Conservation (phyloP, 2,113 vertebrate species). For the Phycodurus eques region DNA sequence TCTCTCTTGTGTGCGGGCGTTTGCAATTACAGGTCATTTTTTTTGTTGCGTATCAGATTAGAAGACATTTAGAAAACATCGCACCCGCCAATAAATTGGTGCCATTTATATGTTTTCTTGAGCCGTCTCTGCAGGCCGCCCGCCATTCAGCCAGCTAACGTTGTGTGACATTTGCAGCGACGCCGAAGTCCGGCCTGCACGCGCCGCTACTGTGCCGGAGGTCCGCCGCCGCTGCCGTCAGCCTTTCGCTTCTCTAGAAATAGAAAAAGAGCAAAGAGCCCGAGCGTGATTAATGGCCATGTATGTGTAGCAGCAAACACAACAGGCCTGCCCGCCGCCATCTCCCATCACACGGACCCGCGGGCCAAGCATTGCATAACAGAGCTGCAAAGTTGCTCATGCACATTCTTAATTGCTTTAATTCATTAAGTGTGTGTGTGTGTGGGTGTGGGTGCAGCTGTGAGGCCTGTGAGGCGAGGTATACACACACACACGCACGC, state of each 20-base stretch:
- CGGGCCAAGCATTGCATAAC: conserved; percentile 60
- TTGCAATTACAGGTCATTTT: conserved; percentile 1
- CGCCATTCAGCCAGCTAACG: conserved; percentile 51
- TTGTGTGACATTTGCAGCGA: conserved; percentile 64
- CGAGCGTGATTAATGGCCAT: conserved; percentile 65
- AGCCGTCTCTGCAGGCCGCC: conserved; percentile 41
- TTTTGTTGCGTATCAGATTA: conserved; percentile 12
- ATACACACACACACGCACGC: background rate
- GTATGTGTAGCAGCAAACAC: conserved; percentile 60
- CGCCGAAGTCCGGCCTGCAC: conserved; percentile 56
- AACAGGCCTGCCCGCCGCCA: conserved; percentile 59
- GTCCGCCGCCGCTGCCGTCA: conserved; percentile 33
- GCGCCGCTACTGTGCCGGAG: conserved; percentile 49
- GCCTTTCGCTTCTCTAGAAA: conserved; percentile 55
- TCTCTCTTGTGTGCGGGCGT: conserved; percentile 20
- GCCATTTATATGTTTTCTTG: conserved; percentile 48
- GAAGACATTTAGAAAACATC: conserved; percentile 7
- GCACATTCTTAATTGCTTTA: conserved; percentile 52
- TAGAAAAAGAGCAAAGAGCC: conserved; percentile 61
- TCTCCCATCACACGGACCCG: conserved; percentile 46
- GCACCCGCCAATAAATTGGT: conserved; percentile 5
- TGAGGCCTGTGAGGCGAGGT: conserved; percentile 1
- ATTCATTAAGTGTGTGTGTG: conserved; percentile 15
- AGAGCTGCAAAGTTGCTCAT: conserved; percentile 49
- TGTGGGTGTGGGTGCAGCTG: conserved; percentile 7